Evolutionary conservation across 37 sponge, comb jelly and placozoan species (phyloP), one percentile per base, ranked within the genome.

Genomic region (Spongilla lacustris): DNA sequence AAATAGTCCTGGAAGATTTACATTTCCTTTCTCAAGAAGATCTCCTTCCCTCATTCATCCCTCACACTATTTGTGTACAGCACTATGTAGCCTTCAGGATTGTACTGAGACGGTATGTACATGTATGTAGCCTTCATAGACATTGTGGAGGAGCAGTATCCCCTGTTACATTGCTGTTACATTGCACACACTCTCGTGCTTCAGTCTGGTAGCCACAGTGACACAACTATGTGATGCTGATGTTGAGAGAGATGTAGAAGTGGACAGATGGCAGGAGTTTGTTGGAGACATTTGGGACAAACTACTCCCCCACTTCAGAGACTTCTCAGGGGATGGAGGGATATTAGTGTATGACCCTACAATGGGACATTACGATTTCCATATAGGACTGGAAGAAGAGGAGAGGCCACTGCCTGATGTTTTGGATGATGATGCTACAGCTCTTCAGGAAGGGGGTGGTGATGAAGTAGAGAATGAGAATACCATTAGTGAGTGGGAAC

Each of bases 231-330:
- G 21, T 17, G 21, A 13, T 58, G 67, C 79, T 58, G 58, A 4
- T 24, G 49, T 3, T 75, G 67, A 50, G 26, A 33, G 1, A 2
- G 21, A 0, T 24, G 46, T 73, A 4, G 9, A 69, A 34, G 34
- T 35, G 23, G 67, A 5, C 13, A 34, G 35, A 29, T 91, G 91
- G 91, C 37, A 38, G 26, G 91, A 85, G 77, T 76, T 85, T 67
- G 86, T 91, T 28, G 73, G 38, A 27, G 78, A 91, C 28, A 58
- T 91, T 12, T 91, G 91, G 91, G 58, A 76, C 2, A 48, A 69
- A 13, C 30, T 25, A 23, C 83, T 91, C 0, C 76, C 87, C 70
- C 87, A 91, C 79, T 71, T 91, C 35, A 79, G 80, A 79, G 80
- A 79, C 27, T 66, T 31, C 26, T 32, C 67, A 19, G 29, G 29